phyloP scores from a whole-genome alignment of 1,140 invertebrate genomes.

The fruit fly (Drosophila melanogaster) region Release_6_plus_ISO1_MT NT_033777.3:16911501-16912000 shows the following conservation, averaged over 20 bases:
- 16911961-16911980: constrained; percentile 56
- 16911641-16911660: constrained; percentile 78
- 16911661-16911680: constrained; percentile 24
- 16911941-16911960: constrained; percentile 66
- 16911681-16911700: constrained; percentile 34
- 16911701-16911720: constrained; percentile 41
- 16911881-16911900: constrained; percentile 63
- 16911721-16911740: constrained; percentile 83
- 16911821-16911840: constrained; percentile 69
- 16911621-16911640: constrained; percentile 84
- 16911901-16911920: constrained; percentile 3
- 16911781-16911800: constrained; percentile 83
- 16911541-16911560: constrained; percentile 28
- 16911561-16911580: constrained; percentile 74
- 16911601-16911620: constrained; percentile 77
- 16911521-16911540: neutral
- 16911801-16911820: constrained; percentile 37
- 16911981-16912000: constrained; percentile 5
- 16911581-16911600: constrained; percentile 64
- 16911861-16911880: constrained; percentile 69
- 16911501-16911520: constrained; percentile 42
- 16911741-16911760: constrained; percentile 84
- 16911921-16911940: constrained; percentile 72
- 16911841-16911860: constrained; percentile 69
- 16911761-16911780: constrained; percentile 85